Base-by-base conservation (phyloP, 1,140 invertebrate genomes). In the Physella acuta region DNA sequence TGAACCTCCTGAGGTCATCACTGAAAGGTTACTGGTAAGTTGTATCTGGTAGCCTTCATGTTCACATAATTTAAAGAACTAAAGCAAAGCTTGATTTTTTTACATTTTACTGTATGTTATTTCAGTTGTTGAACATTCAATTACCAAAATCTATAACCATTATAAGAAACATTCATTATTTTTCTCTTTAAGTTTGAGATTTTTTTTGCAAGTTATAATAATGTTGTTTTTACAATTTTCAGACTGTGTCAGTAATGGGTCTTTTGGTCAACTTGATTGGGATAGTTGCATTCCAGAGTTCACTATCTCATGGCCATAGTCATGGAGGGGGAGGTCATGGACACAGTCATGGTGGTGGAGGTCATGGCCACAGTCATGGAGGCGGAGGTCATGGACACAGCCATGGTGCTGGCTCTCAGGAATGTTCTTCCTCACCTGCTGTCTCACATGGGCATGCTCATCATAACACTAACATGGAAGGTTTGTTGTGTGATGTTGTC, bases 181-280 rank as follows among this genome's bases (percentile, higher is more conserved):
- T n/a, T n/a, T n/a, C n/a, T n/a, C n/a, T n/a, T n/a, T n/a, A 17
- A 26, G 33, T 44, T 4, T 1, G 55, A 65, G 0, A 1, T 24
- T 34, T 30, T 16, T n/a, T 37, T 2, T 65, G 53, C 5, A 53
- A 14, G 8, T n/a, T 3, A 28, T 66, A 53, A 53, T 34, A 30
- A 59, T n/a, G n/a, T n/a, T n/a, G n/a, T n/a, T n/a, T n/a, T n/a
- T n/a, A n/a, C n/a, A 4, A 33, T 69, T 79, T 86, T 34, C 76
- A 88, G 85, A 87, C 95, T 8, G 94, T 99, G 0, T 97, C 95
- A 11, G 91, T 98, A 0, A 79, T 96, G 36, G 97, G 96, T 0
- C 89, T 99, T 53, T 71, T 98, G 61, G 96, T 98, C 0, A 99
- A 99, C 87, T 85, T 99, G 71, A 89, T 98, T 49, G 97, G 96